Base-by-base conservation (phyloP, 2,113 vertebrate species). In the Macrotis lagotis region DNA sequence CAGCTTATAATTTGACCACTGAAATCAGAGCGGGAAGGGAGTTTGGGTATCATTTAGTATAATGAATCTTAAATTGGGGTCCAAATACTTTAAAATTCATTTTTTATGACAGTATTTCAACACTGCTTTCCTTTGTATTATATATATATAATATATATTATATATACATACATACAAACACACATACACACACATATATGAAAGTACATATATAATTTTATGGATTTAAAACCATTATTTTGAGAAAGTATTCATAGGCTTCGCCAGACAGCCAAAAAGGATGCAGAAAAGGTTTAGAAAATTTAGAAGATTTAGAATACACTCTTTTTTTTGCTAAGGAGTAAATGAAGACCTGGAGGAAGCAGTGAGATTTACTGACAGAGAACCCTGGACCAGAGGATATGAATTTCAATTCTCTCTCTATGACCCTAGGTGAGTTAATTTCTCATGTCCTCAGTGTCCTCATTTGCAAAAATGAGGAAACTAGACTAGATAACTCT, bases 81-180 rank as follows among this genome's bases (percentile, higher is more conserved):
- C 37, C 66, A n/a, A 19, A 74, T n/a, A 44, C 37, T n/a, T n/a
- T 31, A 31, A 26, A 53, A 51, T 14, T 51, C 16, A 16, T 51
- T 7, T 28, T 66, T 66, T 31, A 66, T 44, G 37, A 74, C 12
- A n/a, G 31, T 59, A 19, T 28, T 55, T 55, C 25, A 55, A 55
- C 28, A 59, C 3, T 92, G 24, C 94, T 89, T 59, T 5, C 66
- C 11, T 93, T 96, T 95, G 22, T 44, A 93, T 83, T 96, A 48
- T 28, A n/a, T n/a, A n/a, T n/a, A n/a, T n/a, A n/a, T n/a, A n/a
- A n/a, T n/a, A n/a, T n/a, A n/a, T n/a, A n/a, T n/a, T n/a, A n/a
- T n/a, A n/a, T n/a, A n/a, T n/a, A n/a, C n/a, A n/a, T n/a, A n/a
- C n/a, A n/a, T n/a, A n/a, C n/a, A n/a, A n/a, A n/a, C n/a, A n/a